Conservation (phyloP, 2,888 invertebrate species). For the Pachydiplax longipennis region DNA sequence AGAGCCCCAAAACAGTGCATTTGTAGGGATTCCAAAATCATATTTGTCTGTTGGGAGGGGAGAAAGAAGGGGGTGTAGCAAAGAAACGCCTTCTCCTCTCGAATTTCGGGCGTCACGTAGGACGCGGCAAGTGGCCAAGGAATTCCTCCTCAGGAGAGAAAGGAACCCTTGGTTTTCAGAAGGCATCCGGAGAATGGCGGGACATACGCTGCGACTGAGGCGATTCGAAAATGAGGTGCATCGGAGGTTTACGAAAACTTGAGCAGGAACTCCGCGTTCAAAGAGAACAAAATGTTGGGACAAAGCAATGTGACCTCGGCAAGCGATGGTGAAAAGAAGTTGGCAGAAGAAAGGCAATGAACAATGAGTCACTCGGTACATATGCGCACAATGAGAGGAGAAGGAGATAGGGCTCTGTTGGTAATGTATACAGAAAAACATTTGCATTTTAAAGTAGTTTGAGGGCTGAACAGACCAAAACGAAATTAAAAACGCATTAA, state of each 20-base stretch:
- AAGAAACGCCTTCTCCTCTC: neutral
- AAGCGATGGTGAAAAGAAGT: neutral
- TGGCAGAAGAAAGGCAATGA: neutral
- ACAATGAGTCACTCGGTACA: neutral
- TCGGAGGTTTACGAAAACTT: slow-evolving; percentile 5
- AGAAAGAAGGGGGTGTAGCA: too few species aligned
- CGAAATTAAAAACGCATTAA: too few species aligned
- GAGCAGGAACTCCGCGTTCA: neutral
- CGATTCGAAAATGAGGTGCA: slow-evolving; percentile 36
- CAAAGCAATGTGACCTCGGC: neutral
- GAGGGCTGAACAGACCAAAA: too few species aligned
- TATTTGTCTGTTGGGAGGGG: neutral
- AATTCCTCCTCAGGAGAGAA: neutral
- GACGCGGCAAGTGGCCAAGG: slow-evolving; percentile 34
- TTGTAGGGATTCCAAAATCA: too few species aligned
- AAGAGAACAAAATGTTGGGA: neutral
- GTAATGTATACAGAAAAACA: neutral
- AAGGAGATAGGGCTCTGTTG: neutral
- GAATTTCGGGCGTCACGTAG: neutral
- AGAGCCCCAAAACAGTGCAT: too few species aligned
- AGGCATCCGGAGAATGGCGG: neutral
- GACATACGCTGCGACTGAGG: neutral
- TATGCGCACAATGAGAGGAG: neutral
- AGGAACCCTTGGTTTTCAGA: neutral
- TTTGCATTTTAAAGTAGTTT: neutral